These are phyloP conservation scores for Cephus pygmeus DNA, from an alignment of 2,888 invertebrate species.

Conservation along the genomic window DNA sequence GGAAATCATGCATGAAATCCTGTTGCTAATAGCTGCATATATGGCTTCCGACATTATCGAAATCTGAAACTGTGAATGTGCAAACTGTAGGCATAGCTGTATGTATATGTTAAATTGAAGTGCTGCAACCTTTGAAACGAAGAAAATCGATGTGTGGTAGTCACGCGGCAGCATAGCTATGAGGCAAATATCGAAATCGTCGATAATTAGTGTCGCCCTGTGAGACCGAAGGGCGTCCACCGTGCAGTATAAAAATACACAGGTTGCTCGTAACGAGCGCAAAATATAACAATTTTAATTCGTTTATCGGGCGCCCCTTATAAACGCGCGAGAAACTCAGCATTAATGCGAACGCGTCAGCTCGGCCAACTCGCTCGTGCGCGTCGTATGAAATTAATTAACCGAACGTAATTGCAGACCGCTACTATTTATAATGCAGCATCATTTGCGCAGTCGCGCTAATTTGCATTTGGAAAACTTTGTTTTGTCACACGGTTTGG, in stretches of 20 bases:
- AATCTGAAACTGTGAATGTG: not conserved
- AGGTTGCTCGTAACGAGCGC: not conserved
- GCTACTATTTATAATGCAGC: not conserved
- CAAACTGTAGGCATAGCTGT: not conserved
- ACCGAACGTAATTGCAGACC: not conserved
- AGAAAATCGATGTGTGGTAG: not conserved
- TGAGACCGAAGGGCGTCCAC: not conserved
- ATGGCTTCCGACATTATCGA: not conserved
- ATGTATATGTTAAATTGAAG: not conserved
- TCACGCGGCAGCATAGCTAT: not conserved
- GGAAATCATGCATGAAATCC: not conserved
- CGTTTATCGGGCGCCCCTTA: not conserved
- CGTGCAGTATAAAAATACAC: not conserved
- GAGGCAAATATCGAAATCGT: not conserved
- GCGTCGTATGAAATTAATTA: not conserved
- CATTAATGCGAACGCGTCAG: not conserved
- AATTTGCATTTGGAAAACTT: not conserved
- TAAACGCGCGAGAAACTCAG: not conserved
- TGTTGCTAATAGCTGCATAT: not conserved
- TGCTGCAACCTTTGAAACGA: not conserved
- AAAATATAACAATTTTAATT: not conserved
- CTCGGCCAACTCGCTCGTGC: not conserved
- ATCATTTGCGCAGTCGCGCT: not conserved
- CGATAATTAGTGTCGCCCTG: not conserved
- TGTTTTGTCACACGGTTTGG: not conserved